Conservation (phyloP, 2,888 invertebrate species). For the Diarsia brunnea region DNA sequence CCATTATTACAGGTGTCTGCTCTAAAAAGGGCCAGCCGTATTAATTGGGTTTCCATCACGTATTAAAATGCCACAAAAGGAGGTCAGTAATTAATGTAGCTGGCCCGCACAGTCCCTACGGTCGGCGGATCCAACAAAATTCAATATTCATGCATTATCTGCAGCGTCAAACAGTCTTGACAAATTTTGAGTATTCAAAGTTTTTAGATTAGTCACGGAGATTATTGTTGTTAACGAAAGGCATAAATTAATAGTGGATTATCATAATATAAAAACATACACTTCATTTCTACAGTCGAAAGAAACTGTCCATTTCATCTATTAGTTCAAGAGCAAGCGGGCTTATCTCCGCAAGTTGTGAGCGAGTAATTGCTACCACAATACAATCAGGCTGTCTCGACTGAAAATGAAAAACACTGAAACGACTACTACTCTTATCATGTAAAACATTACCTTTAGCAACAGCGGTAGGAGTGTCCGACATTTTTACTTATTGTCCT, state of each 20-base stretch:
- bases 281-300: slow-evolving; percentile 39
- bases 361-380: slow-evolving; percentile 19
- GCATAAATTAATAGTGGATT: neutral
- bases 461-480: slow-evolving; percentile 79
- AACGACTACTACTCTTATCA: slow-evolving; percentile 30
- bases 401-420: slow-evolving; percentile 33
- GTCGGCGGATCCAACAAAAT: slow-evolving; percentile 5
- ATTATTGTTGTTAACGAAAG: neutral
- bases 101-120: slow-evolving; percentile 24
- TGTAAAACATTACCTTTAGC: slow-evolving; percentile 77
- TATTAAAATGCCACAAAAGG: slow-evolving; percentile 26
- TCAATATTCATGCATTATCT: slow-evolving; percentile 34
- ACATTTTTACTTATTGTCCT: slow-evolving; percentile 74
- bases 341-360: neutral
- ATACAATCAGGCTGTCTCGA: slow-evolving; percentile 21
- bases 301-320: slow-evolving; percentile 5
- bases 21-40: slow-evolving; percentile 10
- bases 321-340: slow-evolving; percentile 10
- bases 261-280: neutral
- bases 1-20: slow-evolving; percentile 13
- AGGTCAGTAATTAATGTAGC: slow-evolving; percentile 35
- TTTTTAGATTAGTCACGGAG: slow-evolving; percentile 3
- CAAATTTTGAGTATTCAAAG: neutral
- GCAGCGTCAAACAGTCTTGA: slow-evolving; percentile 9
- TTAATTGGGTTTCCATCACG: slow-evolving; percentile 34